Conservation (phyloP, 2,888 invertebrate species). For the Strigamia transsilvanica region DNA sequence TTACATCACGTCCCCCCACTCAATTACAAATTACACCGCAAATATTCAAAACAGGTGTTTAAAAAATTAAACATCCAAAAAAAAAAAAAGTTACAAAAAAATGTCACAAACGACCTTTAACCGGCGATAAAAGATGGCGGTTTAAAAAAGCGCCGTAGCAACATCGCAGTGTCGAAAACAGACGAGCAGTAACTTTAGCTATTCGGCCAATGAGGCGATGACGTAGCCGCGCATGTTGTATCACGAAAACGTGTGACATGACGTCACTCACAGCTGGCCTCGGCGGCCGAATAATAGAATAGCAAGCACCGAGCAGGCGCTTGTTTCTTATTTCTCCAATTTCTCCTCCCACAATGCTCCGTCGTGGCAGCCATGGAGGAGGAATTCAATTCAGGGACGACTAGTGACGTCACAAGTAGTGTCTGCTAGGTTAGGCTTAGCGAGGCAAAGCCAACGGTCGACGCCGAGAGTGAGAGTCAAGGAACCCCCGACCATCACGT, state of each 20-base stretch:
- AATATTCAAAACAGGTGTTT: not conserved
- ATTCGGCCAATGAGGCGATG: too few relatives aligned
- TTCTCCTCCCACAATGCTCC: not conserved
- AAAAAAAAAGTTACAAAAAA: too few relatives aligned
- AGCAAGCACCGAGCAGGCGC: too few relatives aligned
- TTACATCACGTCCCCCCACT: not conserved
- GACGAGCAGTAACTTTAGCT: too few relatives aligned
- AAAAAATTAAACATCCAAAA: too few relatives aligned
- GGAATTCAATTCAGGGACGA: not conserved
- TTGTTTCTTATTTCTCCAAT: not conserved
- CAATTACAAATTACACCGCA: too few relatives aligned
- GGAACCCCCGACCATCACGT: not conserved
- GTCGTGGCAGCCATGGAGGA: not conserved
- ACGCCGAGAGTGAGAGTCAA: not conserved
- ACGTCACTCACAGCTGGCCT: not conserved
- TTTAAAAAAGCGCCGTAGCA: not conserved
- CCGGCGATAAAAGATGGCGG: too few relatives aligned
- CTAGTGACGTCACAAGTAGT: not conserved
- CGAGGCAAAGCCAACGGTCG: not conserved
- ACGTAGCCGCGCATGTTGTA: not conserved
- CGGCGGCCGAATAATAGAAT: not conserved
- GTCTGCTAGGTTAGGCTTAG: slow-evolving; percentile 17
- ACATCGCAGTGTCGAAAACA: too few relatives aligned
- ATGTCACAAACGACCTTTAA: not conserved
- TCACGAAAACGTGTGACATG: not conserved